Evolutionary conservation across 2,888 invertebrate genomes (phyloP).

Genomic region (Pyrrhia umbra): DNA sequence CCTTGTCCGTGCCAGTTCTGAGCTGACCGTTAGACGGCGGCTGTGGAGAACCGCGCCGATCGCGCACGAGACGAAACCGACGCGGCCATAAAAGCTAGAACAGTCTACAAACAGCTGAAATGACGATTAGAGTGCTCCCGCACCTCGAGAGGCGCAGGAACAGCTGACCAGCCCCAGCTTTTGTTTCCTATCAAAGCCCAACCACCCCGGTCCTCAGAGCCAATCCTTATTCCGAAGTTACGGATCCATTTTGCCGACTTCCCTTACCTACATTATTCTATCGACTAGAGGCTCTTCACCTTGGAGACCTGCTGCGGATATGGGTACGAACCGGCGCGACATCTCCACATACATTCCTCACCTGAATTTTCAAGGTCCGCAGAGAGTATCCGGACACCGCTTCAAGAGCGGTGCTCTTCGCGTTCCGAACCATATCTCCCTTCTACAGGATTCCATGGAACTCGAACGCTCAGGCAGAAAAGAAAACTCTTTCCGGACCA

Average conservation of each 20-base stretch:
- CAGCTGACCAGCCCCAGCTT: not conserved
- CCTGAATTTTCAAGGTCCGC: slow-evolving; percentile 79
- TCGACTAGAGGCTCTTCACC: no score
- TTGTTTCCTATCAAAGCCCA: slow-evolving; percentile 14
- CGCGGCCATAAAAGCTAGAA: slow-evolving; percentile 20
- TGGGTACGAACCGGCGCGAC: no score
- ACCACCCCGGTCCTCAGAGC: slow-evolving; percentile 63
- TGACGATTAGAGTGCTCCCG: not conserved
- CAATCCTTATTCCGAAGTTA: no score
- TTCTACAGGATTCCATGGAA: no score
- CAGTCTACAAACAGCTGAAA: slow-evolving; percentile 11
- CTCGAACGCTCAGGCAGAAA: slow-evolving; percentile 51
- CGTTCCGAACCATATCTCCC: no score
- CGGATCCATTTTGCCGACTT: no score
- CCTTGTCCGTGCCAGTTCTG: no score
- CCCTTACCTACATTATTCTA: no score
- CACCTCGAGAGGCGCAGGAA: not conserved
- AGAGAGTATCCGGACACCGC: slow-evolving; percentile 75
- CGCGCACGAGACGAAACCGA: no score
- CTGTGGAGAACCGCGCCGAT: no score
- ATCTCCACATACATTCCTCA: slow-evolving; percentile 75
- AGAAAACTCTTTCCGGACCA: slow-evolving; percentile 77
- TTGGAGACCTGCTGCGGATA: no score
- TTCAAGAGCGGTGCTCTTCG: slow-evolving; percentile 73
- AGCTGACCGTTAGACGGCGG: no score